These are phyloP conservation scores for Brenthis ino DNA, from an alignment of 2,888 invertebrate species.

Conservation along the genomic window DNA sequence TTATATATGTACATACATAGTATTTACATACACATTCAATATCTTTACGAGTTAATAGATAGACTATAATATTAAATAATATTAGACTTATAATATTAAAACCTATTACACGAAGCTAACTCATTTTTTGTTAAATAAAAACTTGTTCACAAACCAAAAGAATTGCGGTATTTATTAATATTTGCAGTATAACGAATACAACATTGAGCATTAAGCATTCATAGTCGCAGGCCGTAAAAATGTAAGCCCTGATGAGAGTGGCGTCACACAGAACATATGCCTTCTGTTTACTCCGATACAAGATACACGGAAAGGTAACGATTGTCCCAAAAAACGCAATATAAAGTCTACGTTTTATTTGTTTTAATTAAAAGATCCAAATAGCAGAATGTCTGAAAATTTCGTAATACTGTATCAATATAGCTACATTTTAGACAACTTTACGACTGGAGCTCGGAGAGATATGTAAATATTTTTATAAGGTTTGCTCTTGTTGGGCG, in stretches of 20 bases:
- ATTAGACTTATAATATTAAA: no score
- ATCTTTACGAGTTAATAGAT: no score
- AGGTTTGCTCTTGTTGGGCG: not conserved
- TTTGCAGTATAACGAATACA: no score
- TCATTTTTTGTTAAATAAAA: no score
- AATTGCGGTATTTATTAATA: no score
- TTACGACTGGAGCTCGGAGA: not conserved
- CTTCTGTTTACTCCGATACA: not conserved
- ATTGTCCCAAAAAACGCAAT: not conserved
- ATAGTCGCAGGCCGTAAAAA: not conserved
- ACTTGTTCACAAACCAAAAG: no score
- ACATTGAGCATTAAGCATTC: no score
- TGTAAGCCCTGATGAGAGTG: not conserved
- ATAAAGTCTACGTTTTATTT: conserved; percentile 16
- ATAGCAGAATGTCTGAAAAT: not conserved
- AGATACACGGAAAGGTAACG: not conserved
- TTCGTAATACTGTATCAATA: conserved; percentile 17
- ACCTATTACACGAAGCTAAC: no score
- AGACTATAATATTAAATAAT: no score
- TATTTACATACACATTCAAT: no score
- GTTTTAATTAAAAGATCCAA: conserved; percentile 17
- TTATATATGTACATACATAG: no score
- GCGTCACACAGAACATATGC: not conserved
- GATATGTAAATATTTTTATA: conserved; percentile 4
- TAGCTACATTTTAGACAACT: conserved; percentile 4